Conservation (phyloP, 2,888 invertebrate genomes). For the Cantharis lateralis region DNA sequence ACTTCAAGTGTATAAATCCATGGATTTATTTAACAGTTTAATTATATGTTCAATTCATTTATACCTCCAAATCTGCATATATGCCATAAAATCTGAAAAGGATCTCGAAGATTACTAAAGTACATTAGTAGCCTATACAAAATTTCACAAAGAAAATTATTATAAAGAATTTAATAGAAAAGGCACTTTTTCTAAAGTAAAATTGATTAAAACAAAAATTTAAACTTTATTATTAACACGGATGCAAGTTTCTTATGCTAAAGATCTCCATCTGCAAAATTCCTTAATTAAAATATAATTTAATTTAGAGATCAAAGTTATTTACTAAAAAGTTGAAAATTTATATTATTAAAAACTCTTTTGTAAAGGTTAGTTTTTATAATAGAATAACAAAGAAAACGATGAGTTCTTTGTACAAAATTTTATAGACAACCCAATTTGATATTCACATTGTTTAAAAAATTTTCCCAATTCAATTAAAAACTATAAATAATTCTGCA, state of each 20-base stretch:
- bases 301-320: background rate
- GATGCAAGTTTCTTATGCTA: background rate
- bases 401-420: background rate
- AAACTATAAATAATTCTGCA: too few species aligned
- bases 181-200: background rate
- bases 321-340: background rate
- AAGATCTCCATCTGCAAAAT: background rate
- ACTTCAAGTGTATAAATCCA: background rate
- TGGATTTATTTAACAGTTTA: background rate
- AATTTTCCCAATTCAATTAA: background rate
- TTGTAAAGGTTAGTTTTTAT: background rate
- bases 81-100: background rate
- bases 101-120: background rate
- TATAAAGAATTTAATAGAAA: background rate
- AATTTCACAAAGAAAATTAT: background rate
- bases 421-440: too few species aligned
- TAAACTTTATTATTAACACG: background rate
- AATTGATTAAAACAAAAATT: background rate
- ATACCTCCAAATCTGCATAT: background rate
- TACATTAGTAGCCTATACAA: background rate
- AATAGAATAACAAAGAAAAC: background rate
- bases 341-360: background rate
- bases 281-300: background rate
- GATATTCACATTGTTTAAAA: background rate
- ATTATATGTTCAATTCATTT: background rate